Conservation (phyloP, 2,113 vertebrate genomes). For the Eira barbara region DNA sequence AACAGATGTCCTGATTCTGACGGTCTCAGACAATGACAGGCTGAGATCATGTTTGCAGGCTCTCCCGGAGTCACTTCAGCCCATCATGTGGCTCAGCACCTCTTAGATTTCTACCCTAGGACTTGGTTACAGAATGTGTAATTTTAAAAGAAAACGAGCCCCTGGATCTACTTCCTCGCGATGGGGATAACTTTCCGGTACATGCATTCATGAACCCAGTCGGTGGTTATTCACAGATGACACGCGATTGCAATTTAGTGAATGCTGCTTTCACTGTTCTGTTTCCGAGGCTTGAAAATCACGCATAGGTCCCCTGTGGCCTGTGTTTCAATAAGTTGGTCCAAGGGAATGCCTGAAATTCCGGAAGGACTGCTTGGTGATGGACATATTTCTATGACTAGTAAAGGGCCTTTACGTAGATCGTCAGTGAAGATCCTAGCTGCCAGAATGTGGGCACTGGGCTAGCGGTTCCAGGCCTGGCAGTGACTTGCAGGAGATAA, state of each 20-base stretch:
- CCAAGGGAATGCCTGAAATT: background rate
- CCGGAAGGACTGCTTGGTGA: background rate
- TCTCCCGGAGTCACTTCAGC: conserved; percentile 44
- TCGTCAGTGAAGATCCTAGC: background rate
- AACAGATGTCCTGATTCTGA: conserved; percentile 5
- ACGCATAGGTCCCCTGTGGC: background rate
- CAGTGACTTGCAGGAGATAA: background rate
- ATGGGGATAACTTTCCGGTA: conserved; percentile 54
- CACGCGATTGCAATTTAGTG: conserved; percentile 41
- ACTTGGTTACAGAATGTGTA: background rate
- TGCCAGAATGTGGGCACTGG: background rate
- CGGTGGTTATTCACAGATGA: conserved; percentile 66
- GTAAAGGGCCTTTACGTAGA: background rate
- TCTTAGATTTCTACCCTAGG: conserved; percentile 67
- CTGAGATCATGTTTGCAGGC: conserved; percentile 50
- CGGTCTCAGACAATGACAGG: conserved; percentile 64
- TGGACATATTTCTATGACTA: fast-evolving
- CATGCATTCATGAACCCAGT: conserved; percentile 13
- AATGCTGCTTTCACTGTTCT: conserved; percentile 49
- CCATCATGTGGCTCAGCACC: background rate
- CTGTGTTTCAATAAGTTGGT: conserved; percentile 5
- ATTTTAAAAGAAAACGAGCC: too few relatives aligned
- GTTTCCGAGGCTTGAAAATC: conserved; percentile 48
- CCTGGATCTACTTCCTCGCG: background rate
- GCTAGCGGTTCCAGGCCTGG: background rate